Evolutionary conservation across 2,797 vertebrate genomes (phyloP), one percentile per base, ranked within the genome.

Genomic region (Sebastes hubbsi): DNA sequence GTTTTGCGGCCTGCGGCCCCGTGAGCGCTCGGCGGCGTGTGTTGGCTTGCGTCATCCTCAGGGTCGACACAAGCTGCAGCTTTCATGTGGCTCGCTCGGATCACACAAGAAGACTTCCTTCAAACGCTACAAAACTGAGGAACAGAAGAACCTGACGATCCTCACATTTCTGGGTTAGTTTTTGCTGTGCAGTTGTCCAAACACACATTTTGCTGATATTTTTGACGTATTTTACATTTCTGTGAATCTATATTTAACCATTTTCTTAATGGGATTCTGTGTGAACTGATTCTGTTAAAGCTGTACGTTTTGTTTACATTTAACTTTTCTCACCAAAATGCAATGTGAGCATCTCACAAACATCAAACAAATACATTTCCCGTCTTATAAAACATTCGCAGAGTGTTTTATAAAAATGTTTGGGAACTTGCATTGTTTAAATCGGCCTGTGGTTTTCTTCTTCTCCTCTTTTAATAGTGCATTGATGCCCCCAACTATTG

Each of bases 41-140:
- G 67, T 46, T 18, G n/a, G 32, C 36, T 72, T 55, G 70, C 80
- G 73, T 85, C 87, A 83, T 64, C 60, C 16, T 38, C 10, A 1
- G 30, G 32, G 68, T 54, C 14, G 65, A 54, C 32, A 10, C 22
- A 18, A 29, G 49, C 46, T 52, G 24, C 58, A 34, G 42, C 78
- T 74, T 84, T 83, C 58, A 80, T 80, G 78, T 65, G 80, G 54
- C 60, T 64, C 32, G 6, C 13, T 62, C 16, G 0, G 69, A 46
- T 75, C 75, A n/a, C 75, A 75, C 73, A 75, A 54, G 56, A 58
- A 18, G 32, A 55, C 62, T 27, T 65, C 13, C 10, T 27, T n/a
- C 24, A 18, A 27, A 27, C 54, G 1, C 18, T 18, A 63, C 38
- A 32, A 27, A 49, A 38, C 59, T 7, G 34, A 42, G 22, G 22